Percentiles rank a stretch among this genome's conserved stretches.
phyloP scores from a whole-genome alignment of 2,888 invertebrate species.

The Drosophila fulvimacula region DNA sequence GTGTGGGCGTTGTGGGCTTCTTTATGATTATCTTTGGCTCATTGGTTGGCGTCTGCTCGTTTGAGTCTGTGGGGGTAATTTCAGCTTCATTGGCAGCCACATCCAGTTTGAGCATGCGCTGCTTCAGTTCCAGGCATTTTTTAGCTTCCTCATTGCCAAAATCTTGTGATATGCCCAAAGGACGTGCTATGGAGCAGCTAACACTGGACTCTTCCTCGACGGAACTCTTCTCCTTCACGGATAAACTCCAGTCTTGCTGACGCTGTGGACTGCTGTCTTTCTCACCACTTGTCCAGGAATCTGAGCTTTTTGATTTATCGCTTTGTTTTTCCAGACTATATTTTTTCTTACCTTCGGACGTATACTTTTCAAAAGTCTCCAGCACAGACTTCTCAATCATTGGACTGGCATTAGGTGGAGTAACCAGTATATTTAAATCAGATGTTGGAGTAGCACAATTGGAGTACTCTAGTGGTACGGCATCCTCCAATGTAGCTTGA shows the following conservation, averaged over 20 bases:
- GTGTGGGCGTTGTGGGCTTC: slow-evolving; percentile 86
- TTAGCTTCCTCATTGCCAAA: slow-evolving; percentile 88
- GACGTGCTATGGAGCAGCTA: slow-evolving; percentile 92
- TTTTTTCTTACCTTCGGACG: slow-evolving; percentile 86
- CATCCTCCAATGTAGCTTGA: slow-evolving; percentile 87
- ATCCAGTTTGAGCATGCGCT: slow-evolving; percentile 87
- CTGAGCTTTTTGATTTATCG: slow-evolving; percentile 90
- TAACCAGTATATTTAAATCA: slow-evolving; percentile 86
- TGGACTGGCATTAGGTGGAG: slow-evolving; percentile 88
- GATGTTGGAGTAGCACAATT: slow-evolving; percentile 83
- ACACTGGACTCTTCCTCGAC: slow-evolving; percentile 90
- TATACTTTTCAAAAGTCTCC: slow-evolving; percentile 81
- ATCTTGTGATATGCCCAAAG: slow-evolving; percentile 91
- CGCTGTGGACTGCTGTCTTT: slow-evolving; percentile 88
- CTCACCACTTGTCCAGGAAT: slow-evolving; percentile 93
- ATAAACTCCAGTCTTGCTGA: slow-evolving; percentile 85
- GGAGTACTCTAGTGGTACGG: slow-evolving; percentile 86
- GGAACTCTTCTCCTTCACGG: slow-evolving; percentile 87
- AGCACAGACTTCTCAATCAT: slow-evolving; percentile 85
- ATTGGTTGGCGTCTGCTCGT: slow-evolving; percentile 78
- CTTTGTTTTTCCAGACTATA: slow-evolving; percentile 86
- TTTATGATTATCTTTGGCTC: slow-evolving; percentile 74
- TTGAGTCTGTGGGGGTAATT: slow-evolving; percentile 86
- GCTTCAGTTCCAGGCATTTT: slow-evolving; percentile 86
- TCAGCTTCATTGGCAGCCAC: slow-evolving; percentile 85